Percentiles rank a stretch among this genome's conserved stretches.
phyloP scores from a whole-genome alignment of 2,113 vertebrate genomes.

The Bubalus kerabau region DNA sequence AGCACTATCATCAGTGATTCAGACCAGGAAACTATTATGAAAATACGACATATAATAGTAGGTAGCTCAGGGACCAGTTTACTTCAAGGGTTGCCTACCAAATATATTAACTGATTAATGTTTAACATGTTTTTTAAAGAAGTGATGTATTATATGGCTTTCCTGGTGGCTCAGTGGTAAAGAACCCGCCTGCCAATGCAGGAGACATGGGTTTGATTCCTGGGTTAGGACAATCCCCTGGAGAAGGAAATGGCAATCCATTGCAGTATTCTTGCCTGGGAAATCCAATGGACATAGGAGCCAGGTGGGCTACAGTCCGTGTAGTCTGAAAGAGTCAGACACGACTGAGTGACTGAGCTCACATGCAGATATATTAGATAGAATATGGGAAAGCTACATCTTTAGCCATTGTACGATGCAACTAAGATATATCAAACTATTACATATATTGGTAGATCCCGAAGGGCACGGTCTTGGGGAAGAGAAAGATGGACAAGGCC shows the following conservation, averaged over 20 bases:
- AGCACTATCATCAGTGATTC: neutral
- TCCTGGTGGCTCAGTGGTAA: neutral
- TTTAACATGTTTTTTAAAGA: neutral
- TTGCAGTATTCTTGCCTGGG: neutral
- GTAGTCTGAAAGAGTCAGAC: neutral
- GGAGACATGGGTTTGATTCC: neutral
- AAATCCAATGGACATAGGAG: neutral
- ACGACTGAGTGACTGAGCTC: neutral
- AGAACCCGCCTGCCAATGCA: neutral
- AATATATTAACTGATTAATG: slow-evolving; percentile 1
- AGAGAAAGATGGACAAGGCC: neutral
- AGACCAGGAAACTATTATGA: neutral
- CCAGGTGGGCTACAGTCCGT: neutral
- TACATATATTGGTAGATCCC: neutral
- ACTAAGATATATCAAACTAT: neutral
- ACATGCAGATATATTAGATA: neutral
- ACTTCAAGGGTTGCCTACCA: neutral
- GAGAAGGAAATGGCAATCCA: neutral
- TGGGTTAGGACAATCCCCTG: neutral
- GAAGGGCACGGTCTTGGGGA: neutral
- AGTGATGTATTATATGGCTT: neutral
- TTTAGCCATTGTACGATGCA: neutral
- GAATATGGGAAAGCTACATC: neutral
- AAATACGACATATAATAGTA: neutral
- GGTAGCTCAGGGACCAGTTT: neutral